Base-by-base conservation (phyloP, 2,888 invertebrate genomes). In the Papilio gigon region DNA sequence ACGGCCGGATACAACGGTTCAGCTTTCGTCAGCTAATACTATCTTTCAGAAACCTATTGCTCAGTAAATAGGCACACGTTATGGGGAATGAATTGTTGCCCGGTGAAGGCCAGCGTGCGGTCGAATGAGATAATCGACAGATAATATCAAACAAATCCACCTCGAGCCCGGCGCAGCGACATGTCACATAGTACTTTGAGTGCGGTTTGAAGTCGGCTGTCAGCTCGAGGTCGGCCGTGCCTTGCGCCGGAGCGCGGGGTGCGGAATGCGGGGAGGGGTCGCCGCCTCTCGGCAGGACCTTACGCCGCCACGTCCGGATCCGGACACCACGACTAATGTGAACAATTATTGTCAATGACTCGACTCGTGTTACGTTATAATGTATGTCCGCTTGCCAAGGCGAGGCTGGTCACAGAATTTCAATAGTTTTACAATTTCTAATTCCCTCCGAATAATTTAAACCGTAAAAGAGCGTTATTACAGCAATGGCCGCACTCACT, bases 101-200 rank as follows among this genome's bases (percentile, higher is more conserved):
- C 9, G 1, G 47, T 12, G 22, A 4, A 1, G 11, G 11, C 8
- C 11, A 35, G 33, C 9, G 4, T 35, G 8, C 8, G 1, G 9
- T 9, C 33, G 12, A 22, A 22, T 22, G 12, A 12, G 4, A 9
- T 47, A 22, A 12, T 22, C 20, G n/a, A 22, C n/a, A 47, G 22
- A 47, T 47, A 47, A 47, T 4, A 47, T 47, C 22, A 47, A 22
- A 47, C 22, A 27, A 30, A 30, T 35, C 22, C 6, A 33, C 30
- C 35, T 59, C 20, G 58, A 58, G 33, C 58, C 58, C 35, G 58
- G 17, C 33, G n/a, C 1, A 59, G 59, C 20, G 35, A 33, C 20
- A 58, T 35, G 20, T 58, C 20, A 59, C 59, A 59, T 37, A 59
- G 35, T 59, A 59, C 37, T 59, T 59, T 59, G 37, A 59, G 59